Base-by-base conservation (phyloP, 2,888 invertebrate genomes). In the Polydrusus pterygomalis region DNA sequence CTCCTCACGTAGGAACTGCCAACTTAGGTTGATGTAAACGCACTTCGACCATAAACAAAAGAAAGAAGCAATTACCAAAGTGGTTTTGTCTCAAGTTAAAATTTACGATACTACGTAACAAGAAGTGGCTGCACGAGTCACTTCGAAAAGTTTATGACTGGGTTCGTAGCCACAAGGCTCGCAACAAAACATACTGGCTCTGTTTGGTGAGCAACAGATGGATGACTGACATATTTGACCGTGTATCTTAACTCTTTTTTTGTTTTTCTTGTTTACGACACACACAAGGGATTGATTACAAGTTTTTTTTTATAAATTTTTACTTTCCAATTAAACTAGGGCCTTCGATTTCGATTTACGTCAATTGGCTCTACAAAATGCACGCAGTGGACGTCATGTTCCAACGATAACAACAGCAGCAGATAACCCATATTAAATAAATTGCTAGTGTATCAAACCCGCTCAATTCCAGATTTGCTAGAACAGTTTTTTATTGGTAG, bases 71-170 rank as follows among this genome's bases (percentile, higher is more conserved):
- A 65, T 75, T 63, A 74, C 54, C 43, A 69, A 69, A 69, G 69
- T 54, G 45, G 40, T 62, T 62, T 40, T 45, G 56, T 64, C 70
- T 64, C 56, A 49, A 62, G 63, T 38, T 63, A 54, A 58, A 63
- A 74, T 74, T 74, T 74, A 75, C 75, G 75, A 75, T 63, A 45
- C 56, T 58, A 70, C 75, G 47, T 70, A 70, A 75, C 65, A 70
- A 75, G 75, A 70, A 75, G 65, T 70, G 75, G 75, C 70, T 58
- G 70, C 65, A 70, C 75, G 75, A 64, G 70, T 65, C 70, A 65
- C 63, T 74, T 20, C 2, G 64, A 15, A 40, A 30, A 70, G 75
- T 75, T 74, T 75, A 75, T 70, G 70, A 65, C 60, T 63, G 70
- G 70, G 40, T 63, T 45, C 54, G 54, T 40, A 49, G 43, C 64